Base-by-base conservation (phyloP, 2,797 vertebrate genomes). In the Squalus acanthias region DNA sequence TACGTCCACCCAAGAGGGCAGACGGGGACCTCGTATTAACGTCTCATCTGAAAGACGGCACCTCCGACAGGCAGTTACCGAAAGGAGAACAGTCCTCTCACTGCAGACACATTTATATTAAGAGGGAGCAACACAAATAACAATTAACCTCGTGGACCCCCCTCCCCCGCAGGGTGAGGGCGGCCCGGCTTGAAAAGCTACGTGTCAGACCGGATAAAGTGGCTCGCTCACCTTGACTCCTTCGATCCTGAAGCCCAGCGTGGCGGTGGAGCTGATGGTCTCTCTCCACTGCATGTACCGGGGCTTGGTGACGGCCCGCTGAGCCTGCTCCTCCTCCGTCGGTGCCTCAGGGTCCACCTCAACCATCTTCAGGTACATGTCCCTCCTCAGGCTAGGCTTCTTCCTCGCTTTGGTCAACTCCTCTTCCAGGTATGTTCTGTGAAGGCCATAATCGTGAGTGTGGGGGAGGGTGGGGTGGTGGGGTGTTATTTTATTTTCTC, bases 271-370 rank as follows among this genome's bases (percentile, higher is more conserved):
- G 97, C 99, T 99, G 97, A 99, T 99, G 96, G 99, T 99, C 97
- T 99, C 99, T 5, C 99, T 98, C 99, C 99, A 99, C 97, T 99
- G 99, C 99, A 99, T 99, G 98, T 99, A 99, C 96, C 99, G 98
- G 0, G 99, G 99, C 97, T 99, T 99, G 97, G 99, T 99, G 96
- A 99, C 99, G 0, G 98, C 98, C 93, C 98, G 98, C 97, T 98
- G 98, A 53, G 98, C 97, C 0, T 98, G 98, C 96, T 99, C 99
- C 97, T 99, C 98, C 0, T 97, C 97, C 0, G 99, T 99, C 0
- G 99, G 99, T 0, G 99, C 99, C 0, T 97, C 96, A 0, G 99
- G 98, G 76, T 99, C 99, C 3, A 99, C 99, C 97, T 99, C 99
- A 0, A 99, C 97, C 99, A 99, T 99, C 97, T 99, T 99, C 98